phyloP scores from a whole-genome alignment of 2,888 invertebrate species.

The Orthosia cruda region DNA sequence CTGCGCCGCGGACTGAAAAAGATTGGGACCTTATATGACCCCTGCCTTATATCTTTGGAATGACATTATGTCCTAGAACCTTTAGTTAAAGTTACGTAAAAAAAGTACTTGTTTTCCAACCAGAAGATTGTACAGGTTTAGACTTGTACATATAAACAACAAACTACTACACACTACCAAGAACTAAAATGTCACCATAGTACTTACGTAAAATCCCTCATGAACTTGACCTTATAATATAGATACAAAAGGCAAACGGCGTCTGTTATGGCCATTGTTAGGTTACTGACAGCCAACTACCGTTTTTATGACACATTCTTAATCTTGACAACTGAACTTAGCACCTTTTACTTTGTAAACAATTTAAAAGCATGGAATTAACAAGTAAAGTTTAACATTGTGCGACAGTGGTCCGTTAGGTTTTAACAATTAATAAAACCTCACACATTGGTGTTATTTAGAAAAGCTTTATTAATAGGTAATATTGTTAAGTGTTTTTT shows the following conservation, averaged over 20 bases:
- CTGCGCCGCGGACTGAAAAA: no score
- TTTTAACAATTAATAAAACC: conserved; percentile 24
- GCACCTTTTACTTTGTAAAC: conserved; percentile 5
- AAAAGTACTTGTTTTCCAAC: neutral
- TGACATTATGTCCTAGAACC: no score
- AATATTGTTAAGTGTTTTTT: conserved; percentile 39
- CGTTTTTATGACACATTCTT: conserved; percentile 36
- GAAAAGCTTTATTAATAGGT: conserved; percentile 31
- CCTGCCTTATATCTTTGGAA: no score
- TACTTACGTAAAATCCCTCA: neutral
- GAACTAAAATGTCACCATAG: neutral
- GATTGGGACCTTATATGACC: no score
- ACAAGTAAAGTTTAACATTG: neutral
- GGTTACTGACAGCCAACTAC: conserved; percentile 48
- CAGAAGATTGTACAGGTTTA: neutral
- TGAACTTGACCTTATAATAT: neutral
- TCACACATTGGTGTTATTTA: conserved; percentile 23
- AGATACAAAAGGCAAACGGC: neutral
- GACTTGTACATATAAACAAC: neutral
- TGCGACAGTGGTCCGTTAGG: conserved; percentile 41
- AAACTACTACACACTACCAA: neutral
- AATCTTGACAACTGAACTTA: conserved; percentile 23
- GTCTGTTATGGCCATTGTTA: conserved; percentile 22
- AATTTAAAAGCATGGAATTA: conserved; percentile 3
- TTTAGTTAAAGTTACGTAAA: no score